Evolutionary conservation across 2,797 vertebrate genomes (phyloP), one percentile per base, ranked within the genome.

Genomic region (Cephalopachus bancanus): DNA sequence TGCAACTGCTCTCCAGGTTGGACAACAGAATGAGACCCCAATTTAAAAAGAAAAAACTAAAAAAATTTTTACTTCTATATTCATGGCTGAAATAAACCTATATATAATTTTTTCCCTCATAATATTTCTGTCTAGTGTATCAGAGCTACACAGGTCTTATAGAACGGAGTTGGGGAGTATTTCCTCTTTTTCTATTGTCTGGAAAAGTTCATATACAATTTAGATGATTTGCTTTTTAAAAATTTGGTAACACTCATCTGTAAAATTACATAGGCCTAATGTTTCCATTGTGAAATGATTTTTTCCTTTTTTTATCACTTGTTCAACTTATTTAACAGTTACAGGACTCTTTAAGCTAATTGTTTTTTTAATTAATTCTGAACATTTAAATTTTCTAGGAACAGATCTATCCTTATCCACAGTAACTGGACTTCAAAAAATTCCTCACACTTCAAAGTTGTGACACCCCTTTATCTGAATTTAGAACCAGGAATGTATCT

Each of bases 271-370:
- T 75, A 24, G 16, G n/a, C 55, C 28, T 93, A 83, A 37, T 17
- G 14, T 65, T 83, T 74, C 22, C 78, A 67, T 28, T 59, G 20
- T 88, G 30, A 65, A 88, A 79, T 59, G 1, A 51, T 60, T 44
- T 79, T 76, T 87, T 91, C n/a, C 19, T 78, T 78, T 74, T 86
- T 93, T 94, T 33, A 72, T 59, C 19, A 75, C 22, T 94, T 60
- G n/a, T 78, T 97, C 20, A 53, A 37, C 59, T 93, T 92, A 76
- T 93, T 89, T 76, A 93, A 81, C 1, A 93, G 28, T 85, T 88
- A 81, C 17, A 91, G 33, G 51, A 93, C 57, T 51, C 76, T 57
- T 91, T 10, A 92, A 87, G 30, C 59, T 93, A 88, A 81, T 89
- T 93, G 89, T 59, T 93, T 92, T 69, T 89, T 78, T 7, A 95